Conservation (phyloP, 2,113 vertebrate species). For the Rhadina sibilatrix region DNA sequence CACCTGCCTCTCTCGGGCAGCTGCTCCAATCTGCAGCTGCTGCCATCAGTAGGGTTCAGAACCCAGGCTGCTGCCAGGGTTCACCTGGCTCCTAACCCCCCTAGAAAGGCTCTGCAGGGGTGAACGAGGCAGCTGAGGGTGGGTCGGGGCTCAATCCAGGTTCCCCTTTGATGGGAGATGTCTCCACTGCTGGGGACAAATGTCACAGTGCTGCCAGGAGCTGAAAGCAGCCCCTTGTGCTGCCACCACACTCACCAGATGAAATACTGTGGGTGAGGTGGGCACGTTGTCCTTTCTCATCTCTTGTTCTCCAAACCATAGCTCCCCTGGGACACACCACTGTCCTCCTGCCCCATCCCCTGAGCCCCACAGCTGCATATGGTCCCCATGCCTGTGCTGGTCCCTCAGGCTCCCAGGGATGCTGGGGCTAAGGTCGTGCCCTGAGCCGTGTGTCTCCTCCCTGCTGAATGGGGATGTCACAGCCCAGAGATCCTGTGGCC, state of each 20-base stretch:
- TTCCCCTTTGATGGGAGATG: background rate
- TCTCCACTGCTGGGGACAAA: fast-evolving
- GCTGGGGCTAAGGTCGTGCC: background rate
- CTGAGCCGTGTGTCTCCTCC: fast-evolving
- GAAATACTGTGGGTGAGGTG: background rate
- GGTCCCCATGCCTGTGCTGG: fast-evolving
- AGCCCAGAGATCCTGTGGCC: background rate
- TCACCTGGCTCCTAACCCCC: background rate
- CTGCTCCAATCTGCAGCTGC: background rate
- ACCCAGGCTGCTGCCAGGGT: background rate
- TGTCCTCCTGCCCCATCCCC: background rate
- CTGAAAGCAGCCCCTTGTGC: background rate
- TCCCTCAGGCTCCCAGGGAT: background rate
- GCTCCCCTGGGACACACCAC: fast-evolving
- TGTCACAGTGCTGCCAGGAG: background rate
- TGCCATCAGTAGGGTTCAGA: background rate
- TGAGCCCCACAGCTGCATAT: fast-evolving
- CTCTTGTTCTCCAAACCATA: fast-evolving
- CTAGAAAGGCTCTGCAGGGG: background rate
- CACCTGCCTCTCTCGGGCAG: background rate
- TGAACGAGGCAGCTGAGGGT: fast-evolving
- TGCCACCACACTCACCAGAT: background rate
- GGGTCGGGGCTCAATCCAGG: background rate
- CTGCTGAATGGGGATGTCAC: fast-evolving
- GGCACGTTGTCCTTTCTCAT: background rate